These are phyloP conservation scores for Chiroxiphia lanceolata DNA, from an alignment of 2,797 vertebrate species.

Conservation along the genomic window DNA sequence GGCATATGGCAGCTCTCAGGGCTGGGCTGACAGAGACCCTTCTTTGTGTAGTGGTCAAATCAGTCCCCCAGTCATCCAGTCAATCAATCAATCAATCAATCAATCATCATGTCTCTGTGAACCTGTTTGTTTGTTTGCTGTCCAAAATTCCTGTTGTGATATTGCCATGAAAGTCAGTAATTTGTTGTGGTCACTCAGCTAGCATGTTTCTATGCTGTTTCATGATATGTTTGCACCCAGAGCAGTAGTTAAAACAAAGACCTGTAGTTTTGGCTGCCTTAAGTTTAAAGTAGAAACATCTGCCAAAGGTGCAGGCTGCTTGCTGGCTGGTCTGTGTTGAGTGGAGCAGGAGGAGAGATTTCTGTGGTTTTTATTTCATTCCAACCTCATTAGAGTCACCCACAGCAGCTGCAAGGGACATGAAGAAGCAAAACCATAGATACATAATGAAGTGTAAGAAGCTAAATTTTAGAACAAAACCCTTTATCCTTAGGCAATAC, in stretches of 20 bases:
- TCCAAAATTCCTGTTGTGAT: not conserved
- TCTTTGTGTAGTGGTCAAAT: not conserved
- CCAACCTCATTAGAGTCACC: not conserved
- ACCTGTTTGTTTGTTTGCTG: accelerated
- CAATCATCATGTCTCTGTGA: not conserved
- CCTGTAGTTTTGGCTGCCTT: not conserved
- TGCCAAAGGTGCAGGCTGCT: not conserved
- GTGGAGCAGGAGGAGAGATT: not conserved
- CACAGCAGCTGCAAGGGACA: not conserved
- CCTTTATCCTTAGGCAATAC: not conserved
- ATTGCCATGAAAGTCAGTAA: accelerated
- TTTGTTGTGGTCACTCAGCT: not conserved
- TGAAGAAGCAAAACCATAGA: not conserved
- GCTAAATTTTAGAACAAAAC: not conserved
- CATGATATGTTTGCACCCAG: not conserved
- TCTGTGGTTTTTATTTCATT: not conserved
- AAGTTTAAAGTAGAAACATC: not conserved
- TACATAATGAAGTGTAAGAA: not conserved
- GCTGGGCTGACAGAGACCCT: not conserved
- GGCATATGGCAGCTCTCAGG: not conserved
- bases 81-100: not conserved
- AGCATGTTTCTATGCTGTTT: not conserved
- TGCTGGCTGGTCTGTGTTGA: not conserved
- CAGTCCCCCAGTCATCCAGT: not conserved
- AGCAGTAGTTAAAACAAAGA: not conserved